phyloP scores from a whole-genome alignment of 2,888 invertebrate genomes.

The Caenorhabditis sinica region DNA sequence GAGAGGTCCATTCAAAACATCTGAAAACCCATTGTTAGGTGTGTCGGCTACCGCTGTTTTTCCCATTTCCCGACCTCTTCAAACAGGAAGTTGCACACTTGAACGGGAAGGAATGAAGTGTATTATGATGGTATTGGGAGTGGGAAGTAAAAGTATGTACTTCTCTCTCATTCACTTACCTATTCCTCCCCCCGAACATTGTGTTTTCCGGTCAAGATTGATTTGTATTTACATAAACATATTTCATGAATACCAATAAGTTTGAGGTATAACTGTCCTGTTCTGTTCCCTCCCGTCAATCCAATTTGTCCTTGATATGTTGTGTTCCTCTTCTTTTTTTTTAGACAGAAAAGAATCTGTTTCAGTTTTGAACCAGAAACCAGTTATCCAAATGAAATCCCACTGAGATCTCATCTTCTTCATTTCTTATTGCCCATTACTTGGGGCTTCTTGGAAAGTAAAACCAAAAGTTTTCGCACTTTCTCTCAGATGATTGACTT shows the following conservation, averaged over 20 bases:
- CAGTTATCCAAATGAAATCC: slow-evolving; percentile 28
- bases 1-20: neutral
- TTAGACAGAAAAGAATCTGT: slow-evolving; percentile 13
- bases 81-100: slow-evolving; percentile 62
- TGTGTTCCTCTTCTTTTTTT: slow-evolving; percentile 35
- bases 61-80: slow-evolving; percentile 42
- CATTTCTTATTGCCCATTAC: slow-evolving; percentile 42
- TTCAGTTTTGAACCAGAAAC: slow-evolving; percentile 50
- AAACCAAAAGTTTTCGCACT: slow-evolving; percentile 63
- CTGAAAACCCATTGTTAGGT: neutral
- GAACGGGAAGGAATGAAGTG: slow-evolving; percentile 41
- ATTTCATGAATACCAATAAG: slow-evolving; percentile 34
- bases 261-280: slow-evolving; percentile 21
- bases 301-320: slow-evolving; percentile 35
- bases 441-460: slow-evolving; percentile 51
- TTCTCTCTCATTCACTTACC: slow-evolving; percentile 28
- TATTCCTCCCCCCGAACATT: slow-evolving; percentile 13
- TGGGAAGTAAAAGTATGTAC: slow-evolving; percentile 42
- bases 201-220: slow-evolving; percentile 39
- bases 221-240: slow-evolving; percentile 30
- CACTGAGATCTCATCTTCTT: slow-evolving; percentile 44
- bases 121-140: slow-evolving; percentile 32
- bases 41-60: slow-evolving; percentile 17
- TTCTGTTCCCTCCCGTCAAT: slow-evolving; percentile 2
- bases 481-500: slow-evolving; percentile 36